Evolutionary conservation across 2,888 invertebrate genomes (phyloP), one percentile per base, ranked within the genome.

Genomic region (Rotaria magnacalcarata): DNA sequence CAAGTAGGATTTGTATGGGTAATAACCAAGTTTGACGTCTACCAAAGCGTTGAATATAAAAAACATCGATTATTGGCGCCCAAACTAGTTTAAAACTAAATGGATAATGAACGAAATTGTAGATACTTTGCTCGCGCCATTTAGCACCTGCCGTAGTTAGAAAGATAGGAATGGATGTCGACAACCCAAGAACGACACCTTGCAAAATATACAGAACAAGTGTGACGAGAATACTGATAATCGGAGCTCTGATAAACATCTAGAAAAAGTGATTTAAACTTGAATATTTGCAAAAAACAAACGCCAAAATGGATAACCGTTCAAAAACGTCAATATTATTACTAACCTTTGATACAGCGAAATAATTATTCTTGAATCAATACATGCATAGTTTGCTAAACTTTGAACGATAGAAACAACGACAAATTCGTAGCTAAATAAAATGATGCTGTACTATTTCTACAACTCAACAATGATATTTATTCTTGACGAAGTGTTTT

Each of bases 11-110:
- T 90, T 98, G 97, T 2, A 94, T 94, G 0, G 97, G 97, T 74
- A 98, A 94, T 34, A 99, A 93, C 93, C 93, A 93, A 3, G 92
- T 96, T 92, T 99, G 99, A 87, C 99, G 92, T 50, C 97, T 93
- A 1, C 99, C 99, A 91, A 98, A 94, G 87, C 93, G 92, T 19
- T 93, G 84, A 88, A 94, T 94, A 90, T 95, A 99, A 84, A 96
- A 90, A 0, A 96, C 95, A 92, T 99, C 99, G 7, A 99, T 97
- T 19, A 99, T 93, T 3, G 99, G 99, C 0, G 99, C 99, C 99
- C 99, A 99, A 87, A 99, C 90, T 84, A 99, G 92, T 91, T 99
- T 99, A 84, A 98, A 89, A 89, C 94, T 94, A 89, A 93, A 93
- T 67, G 96, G 96, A 96, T 96, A 97, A 89, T 94, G 94, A 0